These are phyloP conservation scores for Heteronetta atricapilla DNA, from an alignment of 2,113 vertebrate genomes.

Conservation along the genomic window DNA sequence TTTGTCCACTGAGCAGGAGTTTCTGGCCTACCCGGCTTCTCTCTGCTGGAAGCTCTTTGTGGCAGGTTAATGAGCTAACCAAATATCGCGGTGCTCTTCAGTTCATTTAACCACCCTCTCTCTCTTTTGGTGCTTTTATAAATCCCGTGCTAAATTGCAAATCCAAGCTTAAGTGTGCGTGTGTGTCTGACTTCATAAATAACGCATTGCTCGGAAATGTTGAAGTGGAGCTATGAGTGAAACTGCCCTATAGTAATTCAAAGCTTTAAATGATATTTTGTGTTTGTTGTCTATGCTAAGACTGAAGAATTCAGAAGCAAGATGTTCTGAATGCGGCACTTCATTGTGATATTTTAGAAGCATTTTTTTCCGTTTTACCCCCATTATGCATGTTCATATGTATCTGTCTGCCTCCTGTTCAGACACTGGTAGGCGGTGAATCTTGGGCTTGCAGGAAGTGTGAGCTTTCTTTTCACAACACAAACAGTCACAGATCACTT, in stretches of 20 bases:
- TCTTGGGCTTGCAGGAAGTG: neutral
- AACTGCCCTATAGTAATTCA: neutral
- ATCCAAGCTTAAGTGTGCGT: neutral
- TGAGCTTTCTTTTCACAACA: neutral
- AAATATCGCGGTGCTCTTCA: neutral
- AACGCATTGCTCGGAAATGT: neutral
- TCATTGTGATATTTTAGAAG: neutral
- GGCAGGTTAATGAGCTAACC: neutral
- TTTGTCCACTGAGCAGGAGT: neutral
- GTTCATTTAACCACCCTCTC: neutral
- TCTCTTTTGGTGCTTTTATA: neutral
- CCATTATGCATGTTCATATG: neutral
- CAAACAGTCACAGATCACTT: neutral
- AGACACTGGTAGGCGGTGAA: neutral
- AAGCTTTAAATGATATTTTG: constrained; percentile 4
- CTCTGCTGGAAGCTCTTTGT: neutral
- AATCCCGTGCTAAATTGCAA: neutral
- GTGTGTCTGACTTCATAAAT: constrained; percentile 18
- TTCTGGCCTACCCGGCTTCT: neutral
- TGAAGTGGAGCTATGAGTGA: constrained; percentile 7
- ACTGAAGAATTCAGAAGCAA: neutral
- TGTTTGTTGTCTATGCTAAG: neutral
- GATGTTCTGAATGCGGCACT: neutral
- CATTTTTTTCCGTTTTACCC: neutral
- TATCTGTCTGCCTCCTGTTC: neutral